Evolutionary conservation across 2,888 invertebrate species (phyloP).

Genomic region (Candidula unifasciata): DNA sequence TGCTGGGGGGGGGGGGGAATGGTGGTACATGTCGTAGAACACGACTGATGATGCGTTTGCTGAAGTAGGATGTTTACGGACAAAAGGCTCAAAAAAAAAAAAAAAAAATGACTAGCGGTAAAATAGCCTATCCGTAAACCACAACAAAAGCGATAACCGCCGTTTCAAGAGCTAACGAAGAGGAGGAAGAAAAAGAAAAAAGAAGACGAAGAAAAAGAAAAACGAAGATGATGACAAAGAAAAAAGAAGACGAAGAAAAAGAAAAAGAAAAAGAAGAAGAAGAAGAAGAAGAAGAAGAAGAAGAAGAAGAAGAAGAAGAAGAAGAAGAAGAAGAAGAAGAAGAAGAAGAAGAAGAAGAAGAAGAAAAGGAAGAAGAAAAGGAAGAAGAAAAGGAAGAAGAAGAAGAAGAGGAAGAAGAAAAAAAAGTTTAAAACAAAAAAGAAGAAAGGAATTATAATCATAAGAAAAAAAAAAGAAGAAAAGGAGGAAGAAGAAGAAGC

Average conservation of each 20-base stretch:
- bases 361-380: not conserved
- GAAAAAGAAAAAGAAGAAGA: not conserved
- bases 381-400: not conserved
- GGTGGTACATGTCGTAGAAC: too few relatives aligned
- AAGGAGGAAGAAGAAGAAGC: not conserved
- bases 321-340: not conserved
- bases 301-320: conserved; percentile 15
- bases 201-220: not conserved
- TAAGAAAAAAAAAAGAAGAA: not conserved
- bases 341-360: not conserved
- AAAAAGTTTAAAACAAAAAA: not conserved
- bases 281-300: conserved; percentile 3
- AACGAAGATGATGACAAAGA: not conserved
- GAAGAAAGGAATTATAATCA: conserved; percentile 15
- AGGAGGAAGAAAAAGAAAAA: conserved; percentile 9
- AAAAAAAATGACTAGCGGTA: too few relatives aligned
- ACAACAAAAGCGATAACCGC: too few relatives aligned
- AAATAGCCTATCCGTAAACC: too few relatives aligned
- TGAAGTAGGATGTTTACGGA: not conserved
- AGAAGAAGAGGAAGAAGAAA: not conserved
- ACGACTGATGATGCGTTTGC: too few relatives aligned
- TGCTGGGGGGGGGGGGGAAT: too few relatives aligned
- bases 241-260: not conserved
- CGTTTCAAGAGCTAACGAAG: too few relatives aligned
- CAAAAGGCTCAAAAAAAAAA: too few relatives aligned